These are phyloP conservation scores for Rhyacichthys aspro DNA, from an alignment of 2,797 vertebrate genomes.

Conservation along the genomic window DNA sequence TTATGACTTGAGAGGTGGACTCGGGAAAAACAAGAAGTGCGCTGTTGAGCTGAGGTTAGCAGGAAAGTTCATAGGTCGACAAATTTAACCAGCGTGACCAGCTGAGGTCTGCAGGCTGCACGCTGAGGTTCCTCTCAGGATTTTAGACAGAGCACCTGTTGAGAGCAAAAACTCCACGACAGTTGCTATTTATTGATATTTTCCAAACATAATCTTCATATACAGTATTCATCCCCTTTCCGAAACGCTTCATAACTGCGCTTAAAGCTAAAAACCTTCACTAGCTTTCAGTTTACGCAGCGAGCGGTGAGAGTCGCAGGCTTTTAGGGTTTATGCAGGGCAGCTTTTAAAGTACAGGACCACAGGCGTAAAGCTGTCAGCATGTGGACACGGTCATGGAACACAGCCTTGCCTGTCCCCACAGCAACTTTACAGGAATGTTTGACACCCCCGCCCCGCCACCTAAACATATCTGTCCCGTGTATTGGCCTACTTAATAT, in stretches of 20 bases:
- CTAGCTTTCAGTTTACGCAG: slow-evolving; percentile 26
- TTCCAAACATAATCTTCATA: slow-evolving; percentile 29
- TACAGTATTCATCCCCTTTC: slow-evolving; percentile 7
- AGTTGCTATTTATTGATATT: slow-evolving; percentile 26
- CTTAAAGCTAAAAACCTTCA: slow-evolving; percentile 29
- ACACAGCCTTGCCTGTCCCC: slow-evolving; percentile 72
- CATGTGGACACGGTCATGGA: slow-evolving; percentile 67
- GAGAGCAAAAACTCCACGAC: slow-evolving; percentile 31
- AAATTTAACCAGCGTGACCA: slow-evolving; percentile 48
- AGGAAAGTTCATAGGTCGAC: slow-evolving; percentile 45
- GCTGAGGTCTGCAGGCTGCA: slow-evolving; percentile 35
- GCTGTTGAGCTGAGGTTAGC: slow-evolving; percentile 49
- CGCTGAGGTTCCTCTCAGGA: slow-evolving; percentile 36
- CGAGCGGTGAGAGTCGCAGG: slow-evolving; percentile 46
- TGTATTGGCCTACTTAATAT: slow-evolving; percentile 72
- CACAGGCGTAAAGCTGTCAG: slow-evolving; percentile 77
- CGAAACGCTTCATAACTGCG: slow-evolving; percentile 15
- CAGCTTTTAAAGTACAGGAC: slow-evolving; percentile 70
- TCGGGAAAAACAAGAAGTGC: slow-evolving; percentile 43
- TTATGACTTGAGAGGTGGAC: slow-evolving; percentile 35
- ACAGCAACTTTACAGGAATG: slow-evolving; percentile 70
- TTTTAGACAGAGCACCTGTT: slow-evolving; percentile 62
- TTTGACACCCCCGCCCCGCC: slow-evolving; percentile 25
- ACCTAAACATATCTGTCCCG: slow-evolving; percentile 67
- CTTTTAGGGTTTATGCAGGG: slow-evolving; percentile 69